These are phyloP conservation scores for Sceloporus undulatus DNA, from an alignment of 2,113 vertebrate genomes.

Conservation along the genomic window DNA sequence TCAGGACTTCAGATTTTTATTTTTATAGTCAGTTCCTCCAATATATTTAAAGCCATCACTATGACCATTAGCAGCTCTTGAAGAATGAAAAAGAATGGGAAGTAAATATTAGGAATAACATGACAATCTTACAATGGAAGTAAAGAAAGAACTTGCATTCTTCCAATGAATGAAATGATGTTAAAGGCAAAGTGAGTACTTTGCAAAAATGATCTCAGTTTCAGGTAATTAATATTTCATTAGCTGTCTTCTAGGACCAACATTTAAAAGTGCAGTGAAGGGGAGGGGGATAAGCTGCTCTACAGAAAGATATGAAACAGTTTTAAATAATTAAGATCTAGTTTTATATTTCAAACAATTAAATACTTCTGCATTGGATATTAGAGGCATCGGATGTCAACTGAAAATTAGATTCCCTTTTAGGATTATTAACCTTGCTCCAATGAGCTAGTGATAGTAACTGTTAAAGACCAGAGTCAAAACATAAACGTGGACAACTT, in stretches of 20 bases:
- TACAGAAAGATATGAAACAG: background rate
- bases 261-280: background rate
- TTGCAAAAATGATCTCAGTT: background rate
- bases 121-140: background rate
- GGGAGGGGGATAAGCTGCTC: background rate
- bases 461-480: background rate
- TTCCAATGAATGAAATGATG: background rate
- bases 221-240: background rate
- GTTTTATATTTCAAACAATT: background rate
- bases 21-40: background rate
- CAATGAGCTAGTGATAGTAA: background rate
- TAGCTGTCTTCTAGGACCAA: background rate
- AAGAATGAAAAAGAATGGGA: background rate
- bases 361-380: background rate
- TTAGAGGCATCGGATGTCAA: background rate
- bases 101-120: background rate
- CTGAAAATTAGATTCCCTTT: background rate
- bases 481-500: background rate
- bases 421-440: background rate
- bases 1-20: background rate
- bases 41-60: no score
- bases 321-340: background rate
- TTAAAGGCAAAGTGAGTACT: background rate
- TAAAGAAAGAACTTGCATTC: background rate
- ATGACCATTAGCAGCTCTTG: background rate